A percentile compares a stretch with the other conserved stretches of the same genome.
These are phyloP conservation scores for Prunella himalayana DNA, from an alignment of 2,113 vertebrate species.

Conservation along the genomic window DNA sequence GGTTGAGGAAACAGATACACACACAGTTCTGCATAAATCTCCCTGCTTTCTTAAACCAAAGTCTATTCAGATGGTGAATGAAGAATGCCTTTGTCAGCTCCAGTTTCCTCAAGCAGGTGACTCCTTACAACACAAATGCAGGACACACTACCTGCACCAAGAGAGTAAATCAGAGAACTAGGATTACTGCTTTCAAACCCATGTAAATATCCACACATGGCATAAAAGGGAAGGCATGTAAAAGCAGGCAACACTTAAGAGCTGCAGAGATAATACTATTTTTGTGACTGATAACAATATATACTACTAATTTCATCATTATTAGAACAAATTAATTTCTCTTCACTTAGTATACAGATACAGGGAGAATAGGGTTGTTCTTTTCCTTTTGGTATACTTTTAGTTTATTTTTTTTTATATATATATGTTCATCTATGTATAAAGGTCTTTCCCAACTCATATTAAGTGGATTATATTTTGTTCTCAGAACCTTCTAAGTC, in stretches of 20 bases:
- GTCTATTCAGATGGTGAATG: neutral
- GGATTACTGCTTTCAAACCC: neutral
- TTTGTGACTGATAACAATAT: neutral
- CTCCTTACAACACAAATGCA: neutral
- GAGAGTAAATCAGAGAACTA: neutral
- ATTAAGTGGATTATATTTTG: neutral
- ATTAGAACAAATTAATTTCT: neutral
- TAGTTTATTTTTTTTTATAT: neutral
- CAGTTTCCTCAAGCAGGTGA: neutral
- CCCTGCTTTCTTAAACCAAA: neutral
- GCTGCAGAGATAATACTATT: neutral
- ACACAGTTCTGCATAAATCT: neutral
- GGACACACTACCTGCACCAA: neutral
- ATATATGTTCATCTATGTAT: fast-evolving
- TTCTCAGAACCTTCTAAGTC: neutral
- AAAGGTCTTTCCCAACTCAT: neutral
- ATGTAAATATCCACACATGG: neutral
- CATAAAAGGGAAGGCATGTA: neutral
- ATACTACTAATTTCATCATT: neutral
- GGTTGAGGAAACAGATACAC: neutral
- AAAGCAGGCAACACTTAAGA: neutral
- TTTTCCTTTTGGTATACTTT: neutral
- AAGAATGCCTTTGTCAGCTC: neutral
- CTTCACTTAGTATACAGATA: neutral
- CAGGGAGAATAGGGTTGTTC: neutral